Base-by-base conservation (phyloP, 2,888 invertebrate species). In the Eupithecia dodoneata region DNA sequence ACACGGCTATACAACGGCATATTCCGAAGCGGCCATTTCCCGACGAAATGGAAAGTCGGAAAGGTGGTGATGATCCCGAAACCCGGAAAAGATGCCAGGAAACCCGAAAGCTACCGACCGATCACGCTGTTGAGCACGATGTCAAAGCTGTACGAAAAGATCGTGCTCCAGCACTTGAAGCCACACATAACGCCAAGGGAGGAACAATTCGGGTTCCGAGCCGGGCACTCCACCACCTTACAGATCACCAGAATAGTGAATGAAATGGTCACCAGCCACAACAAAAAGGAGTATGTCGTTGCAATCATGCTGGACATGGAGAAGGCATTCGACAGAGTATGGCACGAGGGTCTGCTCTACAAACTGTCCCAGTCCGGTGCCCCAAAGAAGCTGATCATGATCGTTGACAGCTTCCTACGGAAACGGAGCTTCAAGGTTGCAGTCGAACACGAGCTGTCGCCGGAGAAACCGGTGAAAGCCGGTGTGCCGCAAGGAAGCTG, bases 201-300 rank as follows among this genome's bases (percentile, higher is more conserved):
- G 7, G 82, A 85, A 41, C 82, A 83, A 59, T 80, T 76, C 55
- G 83, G 83, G 5, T 84, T 84, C 66, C 71, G 84, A 0, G 41
- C 72, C 6, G 82, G 80, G 1, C 85, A 85, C 74, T 81, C 81
- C 15, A 86, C 85, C 0, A 83, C 85, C 0, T 82, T 81, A 0
- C 86, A 86, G 72, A 63, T 86, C 12, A n/a, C 83, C 2, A 79
- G 82, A 49, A 77, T 87, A 0, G 81, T 85, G 10, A 83, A 85
- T 72, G 30, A 72, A 6, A n/a, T 82, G 30, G 12, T 83, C 0
- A 74, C 74, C 6, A 73, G 78, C 12, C 0, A 41, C 0, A 87
- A 85, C 75, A 81, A 79, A 69, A 74, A 73, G 0, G 78, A 81
- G 18, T 44, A 65, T 69, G 47, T 78, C 3, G 83, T 73, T 5